phyloP scores from a whole-genome alignment of 1,140 invertebrate genomes.

The Hyles euphorbiae region DNA sequence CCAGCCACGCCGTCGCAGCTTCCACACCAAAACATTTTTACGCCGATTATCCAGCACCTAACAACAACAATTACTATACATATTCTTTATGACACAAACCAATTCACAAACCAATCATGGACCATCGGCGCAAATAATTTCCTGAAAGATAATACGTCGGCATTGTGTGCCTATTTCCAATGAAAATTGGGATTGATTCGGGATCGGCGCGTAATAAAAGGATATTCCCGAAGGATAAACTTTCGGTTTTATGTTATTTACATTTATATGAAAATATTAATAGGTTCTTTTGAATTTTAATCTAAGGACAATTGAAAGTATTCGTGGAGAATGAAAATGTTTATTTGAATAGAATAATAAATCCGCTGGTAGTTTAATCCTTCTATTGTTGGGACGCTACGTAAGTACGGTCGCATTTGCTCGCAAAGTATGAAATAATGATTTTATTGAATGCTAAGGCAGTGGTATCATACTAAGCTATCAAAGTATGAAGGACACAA shows the following conservation, averaged over 20 bases:
- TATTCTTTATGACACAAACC: conserved; percentile 7
- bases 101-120: conserved; percentile 11
- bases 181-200: conserved; percentile 43
- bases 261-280: conserved; percentile 49
- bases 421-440: too few species aligned
- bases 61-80: background rate
- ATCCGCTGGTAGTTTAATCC: conserved; percentile 15
- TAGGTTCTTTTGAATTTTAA: conserved; percentile 29
- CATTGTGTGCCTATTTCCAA: conserved; percentile 18
- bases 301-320: conserved; percentile 15
- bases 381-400: conserved; percentile 9
- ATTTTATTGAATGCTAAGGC: too few species aligned
- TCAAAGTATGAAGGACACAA: too few species aligned
- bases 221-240: conserved; percentile 33
- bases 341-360: conserved; percentile 13
- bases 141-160: conserved; percentile 3
- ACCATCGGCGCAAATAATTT: conserved; percentile 15
- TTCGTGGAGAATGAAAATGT: conserved; percentile 11
- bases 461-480: too few species aligned
- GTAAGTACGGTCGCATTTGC: too few species aligned
- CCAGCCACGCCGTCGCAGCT: too few species aligned
- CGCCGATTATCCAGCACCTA: too few species aligned
- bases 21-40: too few species aligned
- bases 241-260: conserved; percentile 41
- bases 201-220: conserved; percentile 39